Evolutionary conservation across 2,888 invertebrate species (phyloP), one percentile per base, ranked within the genome.

Genomic region (Ichneumoninae sp.): DNA sequence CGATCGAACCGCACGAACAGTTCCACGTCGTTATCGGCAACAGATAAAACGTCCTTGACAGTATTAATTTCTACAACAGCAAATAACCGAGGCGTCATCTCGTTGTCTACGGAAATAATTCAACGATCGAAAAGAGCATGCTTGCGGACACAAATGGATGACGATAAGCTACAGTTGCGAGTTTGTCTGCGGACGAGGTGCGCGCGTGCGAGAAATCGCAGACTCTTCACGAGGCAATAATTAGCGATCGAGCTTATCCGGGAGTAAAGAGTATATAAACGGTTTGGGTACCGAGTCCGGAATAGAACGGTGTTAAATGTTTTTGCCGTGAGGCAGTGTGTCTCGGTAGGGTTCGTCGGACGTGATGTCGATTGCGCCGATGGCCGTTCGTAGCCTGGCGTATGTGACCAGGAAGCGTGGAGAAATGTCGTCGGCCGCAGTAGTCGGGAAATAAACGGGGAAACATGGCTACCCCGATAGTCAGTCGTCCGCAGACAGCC

Each of bases 391-490:
- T 47, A 10, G 57, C 40, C 16, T 85, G 86, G 88, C 88, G 89
- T 88, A 89, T 89, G 89, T 89, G 89, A 89, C 89, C 82, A 30
- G 74, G 85, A 63, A 81, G 80, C 70, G 69, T 60, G 63, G 81
- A 80, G 83, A 88, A 89, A 88, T 89, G 89, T 88, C 88, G 88
- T 85, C 88, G 74, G 81, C 81, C 71, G 60, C 82, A 57, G 36
- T 75, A 60, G 75, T 33, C 54, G 69, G 36, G 65, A 85, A 85
- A 81, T 88, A 86, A 90, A 83, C 85, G 86, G 78, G 78, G 86
- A 89, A 89, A 90, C 85, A 92, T 92, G 92, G 92, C 92, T 78
- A 88, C 85, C 68, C 85, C 90, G 86, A 88, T 87, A 81, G 87
- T 90, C 90, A 92, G 92, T 92, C 89, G 88, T 85, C 88, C 89